Percentiles rank a stretch among this genome's conserved stretches.
Evolutionary conservation across 53 echinoderm and acorn worm genomes (phyloP).

Genomic region (Actinopyga echinites): DNA sequence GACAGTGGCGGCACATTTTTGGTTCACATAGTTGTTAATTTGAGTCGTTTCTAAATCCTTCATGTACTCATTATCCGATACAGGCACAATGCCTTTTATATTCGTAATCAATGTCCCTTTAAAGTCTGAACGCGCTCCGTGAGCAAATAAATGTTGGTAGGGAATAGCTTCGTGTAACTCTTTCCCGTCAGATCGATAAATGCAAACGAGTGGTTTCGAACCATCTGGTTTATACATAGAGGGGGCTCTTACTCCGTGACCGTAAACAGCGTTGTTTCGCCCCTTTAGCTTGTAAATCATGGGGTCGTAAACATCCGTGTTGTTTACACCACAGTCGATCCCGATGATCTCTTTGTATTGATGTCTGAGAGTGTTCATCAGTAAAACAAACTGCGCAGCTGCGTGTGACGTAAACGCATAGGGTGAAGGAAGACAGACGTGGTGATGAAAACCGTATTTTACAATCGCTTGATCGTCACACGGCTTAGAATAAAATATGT

Average conservation of each 20-base stretch:
- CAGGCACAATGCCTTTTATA: neutral
- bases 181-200: neutral
- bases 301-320: neutral
- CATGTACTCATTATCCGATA: neutral
- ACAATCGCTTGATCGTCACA: neutral
- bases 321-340: neutral
- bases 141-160: neutral
- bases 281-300: neutral
- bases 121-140: neutral
- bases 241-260: neutral
- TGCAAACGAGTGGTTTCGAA: neutral
- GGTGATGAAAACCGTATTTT: conserved; percentile 12
- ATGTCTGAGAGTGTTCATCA: neutral
- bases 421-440: neutral
- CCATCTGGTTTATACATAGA: neutral
- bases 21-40: neutral
- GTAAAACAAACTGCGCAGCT: neutral
- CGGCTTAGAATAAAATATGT: neutral
- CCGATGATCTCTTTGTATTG: neutral
- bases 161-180: neutral
- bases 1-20: neutral
- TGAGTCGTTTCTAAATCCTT: neutral
- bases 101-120: neutral
- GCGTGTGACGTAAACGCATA: neutral
- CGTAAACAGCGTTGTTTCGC: neutral